Percentiles rank a stretch among this genome's conserved stretches.
phyloP scores from a whole-genome alignment of 2,888 invertebrate species.

The Ophion ventricosus region DNA sequence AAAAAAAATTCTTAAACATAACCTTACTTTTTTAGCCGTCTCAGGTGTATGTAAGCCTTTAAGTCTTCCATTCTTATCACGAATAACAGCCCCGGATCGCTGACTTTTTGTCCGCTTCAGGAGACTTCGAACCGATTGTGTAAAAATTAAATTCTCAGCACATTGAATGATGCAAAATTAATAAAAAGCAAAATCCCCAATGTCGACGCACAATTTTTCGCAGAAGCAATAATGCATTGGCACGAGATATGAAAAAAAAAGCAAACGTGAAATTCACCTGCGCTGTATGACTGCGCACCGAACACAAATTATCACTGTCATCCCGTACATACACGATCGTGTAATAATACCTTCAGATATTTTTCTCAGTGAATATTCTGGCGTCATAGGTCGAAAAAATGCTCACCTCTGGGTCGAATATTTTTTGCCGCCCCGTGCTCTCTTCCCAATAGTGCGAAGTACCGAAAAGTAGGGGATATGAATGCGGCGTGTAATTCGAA shows the following conservation, averaged over 20 bases:
- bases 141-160: background rate
- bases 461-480: background rate
- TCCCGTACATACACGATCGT: background rate
- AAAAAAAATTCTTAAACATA: too few species aligned
- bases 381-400: background rate
- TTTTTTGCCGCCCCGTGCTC: constrained; percentile 1
- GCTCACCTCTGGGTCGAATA: constrained; percentile 2
- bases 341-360: background rate
- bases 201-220: background rate
- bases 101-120: too few species aligned
- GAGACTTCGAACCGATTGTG: too few species aligned
- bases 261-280: background rate
- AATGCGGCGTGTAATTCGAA: background rate
- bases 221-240: background rate
- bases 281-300: background rate
- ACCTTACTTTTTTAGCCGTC: too few species aligned
- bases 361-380: background rate
- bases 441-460: constrained; percentile 3
- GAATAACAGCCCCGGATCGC: too few species aligned
- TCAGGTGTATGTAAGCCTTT: too few species aligned
- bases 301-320: background rate
- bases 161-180: background rate
- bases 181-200: background rate
- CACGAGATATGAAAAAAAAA: background rate
- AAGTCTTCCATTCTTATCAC: too few species aligned